phyloP scores from a whole-genome alignment of 2,797 vertebrate species.

The Peromyscus attwateri region DNA sequence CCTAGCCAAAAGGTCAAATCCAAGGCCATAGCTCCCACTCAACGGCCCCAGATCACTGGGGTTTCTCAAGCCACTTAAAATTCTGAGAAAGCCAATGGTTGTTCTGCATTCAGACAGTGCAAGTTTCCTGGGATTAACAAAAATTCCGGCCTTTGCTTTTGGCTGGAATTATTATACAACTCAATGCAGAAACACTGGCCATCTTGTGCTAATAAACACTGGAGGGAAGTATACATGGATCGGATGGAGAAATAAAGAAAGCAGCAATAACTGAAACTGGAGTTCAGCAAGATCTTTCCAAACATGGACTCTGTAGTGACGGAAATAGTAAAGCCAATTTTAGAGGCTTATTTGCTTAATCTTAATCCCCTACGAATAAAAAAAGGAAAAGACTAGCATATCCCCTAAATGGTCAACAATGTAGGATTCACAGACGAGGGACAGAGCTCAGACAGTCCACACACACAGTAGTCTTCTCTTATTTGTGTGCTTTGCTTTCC shows the following conservation, averaged over 20 bases:
- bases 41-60: neutral
- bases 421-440: neutral
- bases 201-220: conserved; percentile 56
- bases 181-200: conserved; percentile 17
- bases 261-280: neutral
- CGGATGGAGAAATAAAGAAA: conserved; percentile 32
- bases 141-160: conserved; percentile 64
- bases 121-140: conserved; percentile 55
- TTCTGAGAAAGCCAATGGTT: conserved; percentile 14
- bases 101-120: neutral
- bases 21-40: neutral
- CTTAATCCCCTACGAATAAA: conserved; percentile 11
- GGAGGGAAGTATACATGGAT: neutral
- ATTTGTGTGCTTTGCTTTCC: conserved; percentile 34
- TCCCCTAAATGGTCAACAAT: neutral
- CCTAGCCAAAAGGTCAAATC: neutral
- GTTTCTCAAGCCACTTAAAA: conserved; percentile 24
- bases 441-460: neutral
- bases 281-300: conserved; percentile 39
- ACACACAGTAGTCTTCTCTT: neutral
- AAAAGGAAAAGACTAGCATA: conserved; percentile 27
- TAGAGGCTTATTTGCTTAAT: conserved; percentile 40
- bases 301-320: neutral
- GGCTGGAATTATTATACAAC: conserved; percentile 52
- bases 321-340: conserved; percentile 47